Percentiles rank a stretch among this genome's conserved stretches.
These are phyloP conservation scores for Phalloptychus januarius DNA, from an alignment of 2,797 vertebrate genomes.

Conservation along the genomic window DNA sequence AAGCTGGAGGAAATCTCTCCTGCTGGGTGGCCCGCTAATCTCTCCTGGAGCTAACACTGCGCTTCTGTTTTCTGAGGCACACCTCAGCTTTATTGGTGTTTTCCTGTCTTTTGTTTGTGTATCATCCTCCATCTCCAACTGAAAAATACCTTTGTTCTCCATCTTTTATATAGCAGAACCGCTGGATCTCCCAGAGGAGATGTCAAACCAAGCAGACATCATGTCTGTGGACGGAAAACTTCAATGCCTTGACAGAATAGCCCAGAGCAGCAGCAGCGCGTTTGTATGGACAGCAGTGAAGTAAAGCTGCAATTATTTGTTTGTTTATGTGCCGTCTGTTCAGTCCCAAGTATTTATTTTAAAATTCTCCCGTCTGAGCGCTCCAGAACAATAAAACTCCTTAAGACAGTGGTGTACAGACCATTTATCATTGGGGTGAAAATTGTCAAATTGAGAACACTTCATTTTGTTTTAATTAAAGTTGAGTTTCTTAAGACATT, in stretches of 20 bases:
- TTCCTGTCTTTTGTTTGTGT: constrained; percentile 61
- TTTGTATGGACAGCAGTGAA: constrained; percentile 7
- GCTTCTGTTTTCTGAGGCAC: constrained; percentile 62
- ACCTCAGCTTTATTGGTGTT: constrained; percentile 51
- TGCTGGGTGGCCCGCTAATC: constrained; percentile 54
- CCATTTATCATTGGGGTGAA: too few species aligned
- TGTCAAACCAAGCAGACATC: constrained; percentile 59
- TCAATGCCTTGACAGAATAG: constrained; percentile 36
- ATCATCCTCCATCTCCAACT: constrained; percentile 40
- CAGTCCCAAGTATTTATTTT: constrained; percentile 25
- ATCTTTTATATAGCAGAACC: constrained; percentile 36
- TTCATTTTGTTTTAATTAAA: too few species aligned
- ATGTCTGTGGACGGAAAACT: constrained; percentile 46
- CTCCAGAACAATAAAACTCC: constrained; percentile 50
- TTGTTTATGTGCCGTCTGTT: constrained; percentile 24
- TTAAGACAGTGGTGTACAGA: constrained; percentile 16
- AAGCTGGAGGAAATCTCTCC: constrained; percentile 41
- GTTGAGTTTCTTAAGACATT: too few species aligned
- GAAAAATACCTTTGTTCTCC: constrained; percentile 18
- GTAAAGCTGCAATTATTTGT: constrained; percentile 26
- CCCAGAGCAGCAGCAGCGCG: constrained; percentile 19
- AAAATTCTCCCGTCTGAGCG: constrained; percentile 35
- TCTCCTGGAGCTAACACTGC: constrained; percentile 43
- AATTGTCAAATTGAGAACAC: too few species aligned
- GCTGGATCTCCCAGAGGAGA: constrained; percentile 48